phyloP scores from a whole-genome alignment of 2,888 invertebrate genomes.

The Exephanes ischioxanthus region DNA sequence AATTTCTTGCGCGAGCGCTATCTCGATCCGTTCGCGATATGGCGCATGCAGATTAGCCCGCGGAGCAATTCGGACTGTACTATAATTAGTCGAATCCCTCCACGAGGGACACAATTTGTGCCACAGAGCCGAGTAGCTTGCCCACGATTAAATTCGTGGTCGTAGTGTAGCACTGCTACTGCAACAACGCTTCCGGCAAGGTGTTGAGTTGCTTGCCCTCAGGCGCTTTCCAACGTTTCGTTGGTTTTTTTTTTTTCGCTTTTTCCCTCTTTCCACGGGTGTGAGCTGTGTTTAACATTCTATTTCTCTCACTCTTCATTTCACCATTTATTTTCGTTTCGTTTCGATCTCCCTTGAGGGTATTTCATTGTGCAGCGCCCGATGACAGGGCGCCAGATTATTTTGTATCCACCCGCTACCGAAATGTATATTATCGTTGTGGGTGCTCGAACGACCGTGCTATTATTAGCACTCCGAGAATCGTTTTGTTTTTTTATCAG shows the following conservation, averaged over 20 bases:
- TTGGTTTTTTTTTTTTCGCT: slow-evolving; percentile 20
- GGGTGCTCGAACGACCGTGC: neutral
- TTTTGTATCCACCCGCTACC: slow-evolving; percentile 1
- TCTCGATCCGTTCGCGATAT: neutral
- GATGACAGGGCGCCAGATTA: slow-evolving; percentile 24
- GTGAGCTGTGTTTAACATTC: slow-evolving; percentile 36
- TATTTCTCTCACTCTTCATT: slow-evolving; percentile 20
- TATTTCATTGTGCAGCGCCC: slow-evolving; percentile 36
- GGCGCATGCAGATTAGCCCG: neutral
- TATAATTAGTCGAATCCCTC: slow-evolving; percentile 59
- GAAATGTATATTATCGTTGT: slow-evolving; percentile 20
- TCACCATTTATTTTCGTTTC: slow-evolving; percentile 57
- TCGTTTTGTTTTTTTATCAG: neutral
- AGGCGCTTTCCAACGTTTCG: slow-evolving; percentile 14
- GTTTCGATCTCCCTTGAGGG: slow-evolving; percentile 48
- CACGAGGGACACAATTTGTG: slow-evolving; percentile 50
- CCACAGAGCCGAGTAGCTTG: slow-evolving; percentile 31
- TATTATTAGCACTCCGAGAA: neutral
- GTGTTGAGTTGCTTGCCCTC: slow-evolving; percentile 47
- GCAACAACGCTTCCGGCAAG: slow-evolving; percentile 59
- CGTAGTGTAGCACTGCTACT: slow-evolving; percentile 42
- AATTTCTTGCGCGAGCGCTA: neutral
- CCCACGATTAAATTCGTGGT: slow-evolving; percentile 38
- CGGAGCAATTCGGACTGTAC: slow-evolving; percentile 9
- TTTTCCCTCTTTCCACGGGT: slow-evolving; percentile 20